phyloP scores from a whole-genome alignment of 2,113 vertebrate genomes.

The Tenrec ecaudatus region DNA sequence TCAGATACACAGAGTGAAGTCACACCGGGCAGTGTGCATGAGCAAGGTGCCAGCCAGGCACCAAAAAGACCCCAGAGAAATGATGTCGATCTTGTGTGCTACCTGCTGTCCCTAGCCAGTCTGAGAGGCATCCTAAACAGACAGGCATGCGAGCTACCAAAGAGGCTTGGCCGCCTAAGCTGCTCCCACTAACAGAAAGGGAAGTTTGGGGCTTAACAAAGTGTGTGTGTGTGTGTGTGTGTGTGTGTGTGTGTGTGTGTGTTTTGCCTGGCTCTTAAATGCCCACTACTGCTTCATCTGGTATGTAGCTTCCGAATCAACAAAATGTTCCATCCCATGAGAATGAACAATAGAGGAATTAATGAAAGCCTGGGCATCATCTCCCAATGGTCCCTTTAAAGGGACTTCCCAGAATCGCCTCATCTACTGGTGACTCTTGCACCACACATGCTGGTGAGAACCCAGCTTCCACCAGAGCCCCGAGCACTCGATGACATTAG shows the following conservation, averaged over 20 bases:
- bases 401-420: background rate
- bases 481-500: too few species aligned
- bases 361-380: background rate
- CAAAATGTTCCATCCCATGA: background rate
- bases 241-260: background rate
- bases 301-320: background rate
- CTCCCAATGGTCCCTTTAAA: too few species aligned
- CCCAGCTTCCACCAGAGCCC: background rate
- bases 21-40: accelerated
- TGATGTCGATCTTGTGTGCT: accelerated
- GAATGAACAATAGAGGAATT: background rate
- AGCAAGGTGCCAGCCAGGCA: background rate
- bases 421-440: background rate
- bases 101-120: too few species aligned
- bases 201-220: too few species aligned
- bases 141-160: too few species aligned
- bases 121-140: background rate
- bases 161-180: too few species aligned
- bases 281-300: background rate
- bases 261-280: too few species aligned
- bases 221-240: background rate
- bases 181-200: too few species aligned
- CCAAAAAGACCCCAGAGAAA: background rate
- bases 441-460: background rate
- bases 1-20: too few species aligned